Conservation (phyloP, 2,888 invertebrate genomes). For the Cetonia aurata region DNA sequence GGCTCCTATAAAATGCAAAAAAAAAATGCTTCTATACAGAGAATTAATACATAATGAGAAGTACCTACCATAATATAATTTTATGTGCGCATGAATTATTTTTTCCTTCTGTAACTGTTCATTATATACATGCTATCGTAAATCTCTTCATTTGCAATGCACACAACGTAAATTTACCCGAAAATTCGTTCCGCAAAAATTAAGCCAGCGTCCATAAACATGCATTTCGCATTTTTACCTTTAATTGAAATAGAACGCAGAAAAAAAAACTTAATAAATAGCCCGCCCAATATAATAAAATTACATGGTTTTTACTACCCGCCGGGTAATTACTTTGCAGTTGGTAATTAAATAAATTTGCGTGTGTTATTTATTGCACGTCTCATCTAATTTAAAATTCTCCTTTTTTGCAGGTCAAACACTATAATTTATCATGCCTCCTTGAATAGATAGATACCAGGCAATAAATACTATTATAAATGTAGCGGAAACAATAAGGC, state of each 20-base stretch:
- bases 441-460: slow-evolving; percentile 8
- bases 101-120: too few species aligned
- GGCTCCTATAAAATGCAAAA: too few species aligned
- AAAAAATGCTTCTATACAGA: too few species aligned
- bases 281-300: slow-evolving; percentile 12
- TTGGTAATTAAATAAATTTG: slow-evolving; percentile 14
- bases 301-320: background rate
- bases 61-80: too few species aligned
- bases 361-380: slow-evolving; percentile 14
- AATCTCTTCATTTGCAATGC: background rate
- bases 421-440: slow-evolving; percentile 22
- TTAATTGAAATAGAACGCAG: too few species aligned
- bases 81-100: too few species aligned
- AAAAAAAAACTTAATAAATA: background rate
- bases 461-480: slow-evolving; percentile 21
- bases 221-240: too few species aligned
- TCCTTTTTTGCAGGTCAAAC: background rate
- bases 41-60: too few species aligned
- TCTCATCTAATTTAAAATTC: slow-evolving; percentile 21
- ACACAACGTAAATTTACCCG: too few species aligned
- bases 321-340: slow-evolving; percentile 4
- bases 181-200: too few species aligned
- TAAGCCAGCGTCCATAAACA: too few species aligned
- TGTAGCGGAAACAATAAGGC: slow-evolving; percentile 24
- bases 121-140: background rate